These are phyloP conservation scores for Leptura quadrifasciata DNA, from an alignment of 2,888 invertebrate genomes.

Conservation along the genomic window DNA sequence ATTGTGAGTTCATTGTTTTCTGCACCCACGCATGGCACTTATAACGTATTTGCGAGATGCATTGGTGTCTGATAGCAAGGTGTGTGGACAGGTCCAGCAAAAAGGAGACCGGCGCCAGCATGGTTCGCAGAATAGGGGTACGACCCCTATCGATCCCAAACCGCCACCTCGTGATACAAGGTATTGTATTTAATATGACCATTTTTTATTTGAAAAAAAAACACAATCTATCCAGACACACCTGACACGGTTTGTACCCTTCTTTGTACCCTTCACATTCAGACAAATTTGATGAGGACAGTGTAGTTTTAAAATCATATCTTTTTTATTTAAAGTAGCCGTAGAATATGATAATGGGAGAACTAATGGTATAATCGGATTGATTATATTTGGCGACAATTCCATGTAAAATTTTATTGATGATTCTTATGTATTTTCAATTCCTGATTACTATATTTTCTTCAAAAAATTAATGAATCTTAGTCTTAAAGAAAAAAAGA, in stretches of 20 bases:
- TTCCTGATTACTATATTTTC: too few species aligned
- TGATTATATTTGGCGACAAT: too few species aligned
- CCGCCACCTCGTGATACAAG: conserved; percentile 69
- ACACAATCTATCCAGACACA: conserved; percentile 20
- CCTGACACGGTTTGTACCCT: conserved; percentile 10
- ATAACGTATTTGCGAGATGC: conserved; percentile 45
- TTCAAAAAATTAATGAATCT: too few species aligned
- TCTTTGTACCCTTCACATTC: neutral
- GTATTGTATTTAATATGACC: conserved; percentile 57
- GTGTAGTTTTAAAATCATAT: too few species aligned
- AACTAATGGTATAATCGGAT: too few species aligned
- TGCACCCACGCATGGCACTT: conserved; percentile 20
- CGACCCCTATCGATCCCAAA: conserved; percentile 64
- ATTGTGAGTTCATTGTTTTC: neutral
- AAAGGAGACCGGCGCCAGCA: conserved; percentile 49
- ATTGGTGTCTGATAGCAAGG: conserved; percentile 63
- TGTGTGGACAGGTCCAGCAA: conserved; percentile 69
- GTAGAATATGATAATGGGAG: too few species aligned
- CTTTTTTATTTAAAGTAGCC: too few species aligned
- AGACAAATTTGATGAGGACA: too few species aligned
- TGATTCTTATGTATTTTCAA: too few species aligned
- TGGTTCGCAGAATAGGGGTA: conserved; percentile 53
- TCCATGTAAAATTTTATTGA: too few species aligned
- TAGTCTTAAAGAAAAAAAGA: too few species aligned
- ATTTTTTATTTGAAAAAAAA: conserved; percentile 10